These are phyloP conservation scores for Eupsittula cactorum DNA, from an alignment of 2,113 vertebrate genomes.

Conservation along the genomic window DNA sequence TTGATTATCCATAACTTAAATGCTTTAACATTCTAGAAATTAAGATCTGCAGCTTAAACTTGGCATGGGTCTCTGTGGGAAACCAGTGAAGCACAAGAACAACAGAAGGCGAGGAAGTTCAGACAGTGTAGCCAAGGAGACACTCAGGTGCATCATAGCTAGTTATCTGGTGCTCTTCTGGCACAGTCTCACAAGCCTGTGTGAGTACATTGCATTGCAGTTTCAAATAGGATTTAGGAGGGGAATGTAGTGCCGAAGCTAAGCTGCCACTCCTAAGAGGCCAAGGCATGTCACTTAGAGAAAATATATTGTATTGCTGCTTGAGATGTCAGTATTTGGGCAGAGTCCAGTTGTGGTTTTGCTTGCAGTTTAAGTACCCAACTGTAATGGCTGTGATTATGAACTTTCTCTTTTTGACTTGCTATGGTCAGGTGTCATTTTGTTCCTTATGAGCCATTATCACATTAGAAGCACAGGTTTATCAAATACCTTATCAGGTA, in stretches of 20 bases:
- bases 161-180: slow-evolving; percentile 24
- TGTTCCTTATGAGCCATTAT: background rate
- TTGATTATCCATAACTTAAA: slow-evolving; percentile 41
- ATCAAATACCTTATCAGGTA: background rate
- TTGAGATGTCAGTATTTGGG: background rate
- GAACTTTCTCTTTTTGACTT: background rate
- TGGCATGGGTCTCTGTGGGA: slow-evolving; percentile 23
- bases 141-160: background rate
- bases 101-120: slow-evolving; percentile 31
- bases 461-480: background rate
- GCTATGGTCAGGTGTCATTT: background rate
- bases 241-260: background rate
- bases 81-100: background rate
- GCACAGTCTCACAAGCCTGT: background rate
- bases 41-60: slow-evolving; percentile 18
- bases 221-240: background rate
- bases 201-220: background rate
- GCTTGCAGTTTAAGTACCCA: background rate
- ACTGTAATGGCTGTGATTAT: background rate
- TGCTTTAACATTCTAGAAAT: slow-evolving; percentile 47
- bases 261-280: background rate
- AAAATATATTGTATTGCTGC: background rate
- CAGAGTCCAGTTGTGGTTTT: background rate
- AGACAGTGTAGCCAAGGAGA: slow-evolving; percentile 34
- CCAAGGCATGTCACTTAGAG: background rate